phyloP scores from a whole-genome alignment of 1,140 invertebrate species.

The Zeugodacus cucurbitae region DNA sequence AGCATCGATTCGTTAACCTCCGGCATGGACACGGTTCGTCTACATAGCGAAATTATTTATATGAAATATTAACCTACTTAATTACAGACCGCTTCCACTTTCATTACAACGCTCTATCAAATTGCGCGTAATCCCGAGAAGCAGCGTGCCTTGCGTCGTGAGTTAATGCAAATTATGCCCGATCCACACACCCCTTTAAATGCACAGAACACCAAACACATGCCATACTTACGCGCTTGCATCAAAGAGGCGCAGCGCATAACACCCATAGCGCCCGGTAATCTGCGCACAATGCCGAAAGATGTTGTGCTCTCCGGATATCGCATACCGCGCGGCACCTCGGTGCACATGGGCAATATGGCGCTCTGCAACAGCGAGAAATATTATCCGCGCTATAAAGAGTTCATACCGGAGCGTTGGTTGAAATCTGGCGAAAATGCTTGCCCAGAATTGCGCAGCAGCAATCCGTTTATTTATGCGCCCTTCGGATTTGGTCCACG shows the following conservation, averaged over 20 bases:
- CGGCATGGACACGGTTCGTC: constrained; percentile 58
- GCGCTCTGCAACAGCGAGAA: constrained; percentile 67
- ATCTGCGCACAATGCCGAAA: constrained; percentile 66
- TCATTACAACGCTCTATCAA: constrained; percentile 45
- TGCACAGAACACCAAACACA: constrained; percentile 68
- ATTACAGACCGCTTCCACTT: constrained; percentile 51
- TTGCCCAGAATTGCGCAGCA: constrained; percentile 47
- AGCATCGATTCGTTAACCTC: constrained; percentile 60
- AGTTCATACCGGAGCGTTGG: constrained; percentile 73
- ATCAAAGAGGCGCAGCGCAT: constrained; percentile 74
- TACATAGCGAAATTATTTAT: background rate
- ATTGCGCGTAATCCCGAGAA: constrained; percentile 76
- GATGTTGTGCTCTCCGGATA: constrained; percentile 72
- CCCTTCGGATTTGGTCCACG: constrained; percentile 74
- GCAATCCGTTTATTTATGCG: constrained; percentile 68
- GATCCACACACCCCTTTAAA: constrained; percentile 68
- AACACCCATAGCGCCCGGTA: constrained; percentile 68
- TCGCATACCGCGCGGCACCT: constrained; percentile 72
- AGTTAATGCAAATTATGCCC: constrained; percentile 69
- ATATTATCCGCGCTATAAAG: constrained; percentile 66
- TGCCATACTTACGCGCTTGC: constrained; percentile 74
- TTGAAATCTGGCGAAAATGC: constrained; percentile 48
- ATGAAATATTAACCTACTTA: background rate
- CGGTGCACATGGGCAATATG: constrained; percentile 63
- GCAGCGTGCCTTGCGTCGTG: constrained; percentile 75